Base-by-base conservation (phyloP, 2,113 vertebrate genomes). In the Xiphias gladius region DNA sequence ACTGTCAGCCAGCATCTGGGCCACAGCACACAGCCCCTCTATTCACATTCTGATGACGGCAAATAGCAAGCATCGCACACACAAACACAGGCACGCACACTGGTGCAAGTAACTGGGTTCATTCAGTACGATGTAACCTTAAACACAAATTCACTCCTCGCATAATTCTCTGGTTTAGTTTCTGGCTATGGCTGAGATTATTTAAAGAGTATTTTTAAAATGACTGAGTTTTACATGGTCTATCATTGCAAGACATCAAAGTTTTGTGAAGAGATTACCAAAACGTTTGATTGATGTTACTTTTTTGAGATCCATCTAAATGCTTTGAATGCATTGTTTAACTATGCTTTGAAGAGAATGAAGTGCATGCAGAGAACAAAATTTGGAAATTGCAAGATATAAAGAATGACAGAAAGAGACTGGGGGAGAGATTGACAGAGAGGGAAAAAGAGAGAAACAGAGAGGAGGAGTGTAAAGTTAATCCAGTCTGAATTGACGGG, bases 391-490 rank as follows among this genome's bases (percentile, higher is more conserved):
- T 79, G 75, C 68, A 22, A 63, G 64, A 85, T 26, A 66, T 81
- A 80, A 79, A 83, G 76, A 86, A 48, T 70, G 71, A 62, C 46
- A 59, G 77, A 83, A 24, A 84, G 68, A 76, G 80, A 81, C 22
- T 61, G 32, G 59, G 28, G 76, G 77, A 86, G 65, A 69, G 89
- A 90, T 64, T 78, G 75, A 84, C 79, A 83, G 77, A 80, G 55
- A 72, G 46, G 67, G 35, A 85, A 14, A 67, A 67, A 69, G 62
- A 83, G 57, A 84, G 87, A 80, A 81, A 76, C 8, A 24, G 64
- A 84, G 79, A 89, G 87, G 84, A 82, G 88, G 89, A 94, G 94
- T 90, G 90, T 91, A 90, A 93, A 95, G 93, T 95, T 94, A 95
- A 95, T 95, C 94, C 92, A 80, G 76, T 86, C 88, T 94, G 92